Percentiles rank a stretch among this genome's conserved stretches.
Conservation (phyloP, 2,888 invertebrate genomes). For the Cataglyphis altisquamis region DNA sequence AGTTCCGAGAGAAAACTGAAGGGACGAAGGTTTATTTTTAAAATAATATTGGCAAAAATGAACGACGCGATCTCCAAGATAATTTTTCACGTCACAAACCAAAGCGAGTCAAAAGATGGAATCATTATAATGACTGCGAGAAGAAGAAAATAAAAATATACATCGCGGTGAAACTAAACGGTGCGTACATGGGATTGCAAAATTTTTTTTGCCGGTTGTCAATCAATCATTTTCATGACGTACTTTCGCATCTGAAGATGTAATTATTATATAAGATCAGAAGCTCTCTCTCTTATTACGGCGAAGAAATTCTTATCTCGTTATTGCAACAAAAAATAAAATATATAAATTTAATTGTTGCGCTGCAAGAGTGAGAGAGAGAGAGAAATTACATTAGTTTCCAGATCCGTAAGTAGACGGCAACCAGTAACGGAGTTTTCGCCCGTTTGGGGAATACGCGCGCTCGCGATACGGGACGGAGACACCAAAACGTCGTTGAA, state of each 20-base stretch:
- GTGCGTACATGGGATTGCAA: too few relatives aligned
- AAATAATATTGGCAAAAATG: constrained; percentile 1
- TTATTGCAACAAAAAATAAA: not conserved
- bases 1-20: not conserved
- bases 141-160: not conserved
- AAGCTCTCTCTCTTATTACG: not conserved
- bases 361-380: not conserved
- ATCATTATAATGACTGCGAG: not conserved
- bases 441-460: constrained; percentile 50
- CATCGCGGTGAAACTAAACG: not conserved
- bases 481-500: constrained; percentile 69
- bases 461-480: constrained; percentile 45
- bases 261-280: not conserved
- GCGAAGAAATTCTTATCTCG: not conserved
- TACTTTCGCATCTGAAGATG: not conserved
- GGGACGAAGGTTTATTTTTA: not conserved
- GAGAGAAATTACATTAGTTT: not conserved
- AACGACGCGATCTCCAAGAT: not conserved
- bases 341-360: not conserved
- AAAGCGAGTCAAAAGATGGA: not conserved
- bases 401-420: not conserved
- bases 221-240: not conserved
- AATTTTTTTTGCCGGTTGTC: not conserved
- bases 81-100: not conserved
- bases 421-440: constrained; percentile 18